These are phyloP conservation scores for Zelostemma sp. DNA, from an alignment of 1,140 invertebrate genomes.

Conservation along the genomic window DNA sequence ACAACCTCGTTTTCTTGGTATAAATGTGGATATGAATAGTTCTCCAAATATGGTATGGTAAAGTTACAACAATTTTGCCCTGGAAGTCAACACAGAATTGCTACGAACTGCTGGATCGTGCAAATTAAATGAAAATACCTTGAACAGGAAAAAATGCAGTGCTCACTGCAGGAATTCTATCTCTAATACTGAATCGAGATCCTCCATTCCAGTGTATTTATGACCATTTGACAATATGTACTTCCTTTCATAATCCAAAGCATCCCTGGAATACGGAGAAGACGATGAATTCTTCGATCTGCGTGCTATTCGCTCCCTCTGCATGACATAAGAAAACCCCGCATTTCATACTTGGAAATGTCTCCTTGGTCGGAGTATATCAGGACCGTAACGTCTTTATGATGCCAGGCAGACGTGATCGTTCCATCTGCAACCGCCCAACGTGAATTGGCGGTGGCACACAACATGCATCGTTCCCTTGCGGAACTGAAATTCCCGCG, in stretches of 20 bases:
- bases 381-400: slow-evolving; percentile 5
- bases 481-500: background rate
- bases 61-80: too few relatives aligned
- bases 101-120: too few relatives aligned
- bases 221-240: background rate
- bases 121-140: too few relatives aligned
- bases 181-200: too few relatives aligned
- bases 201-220: too few relatives aligned
- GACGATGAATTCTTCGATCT: background rate
- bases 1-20: too few relatives aligned
- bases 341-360: slow-evolving; percentile 1
- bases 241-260: slow-evolving; percentile 1
- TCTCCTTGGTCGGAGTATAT: background rate
- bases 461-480: background rate
- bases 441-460: background rate
- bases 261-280: background rate
- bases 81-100: too few relatives aligned
- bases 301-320: background rate
- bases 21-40: too few relatives aligned
- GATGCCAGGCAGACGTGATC: slow-evolving; percentile 9
- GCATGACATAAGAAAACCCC: background rate
- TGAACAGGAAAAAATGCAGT: too few relatives aligned
- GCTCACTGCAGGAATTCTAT: too few relatives aligned
- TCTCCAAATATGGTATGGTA: too few relatives aligned
- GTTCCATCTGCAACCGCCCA: background rate